A percentile compares a stretch with the other conserved stretches of the same genome.
Evolutionary conservation across 1,140 invertebrate species (phyloP).

Genomic region (Epicauta chinensis): DNA sequence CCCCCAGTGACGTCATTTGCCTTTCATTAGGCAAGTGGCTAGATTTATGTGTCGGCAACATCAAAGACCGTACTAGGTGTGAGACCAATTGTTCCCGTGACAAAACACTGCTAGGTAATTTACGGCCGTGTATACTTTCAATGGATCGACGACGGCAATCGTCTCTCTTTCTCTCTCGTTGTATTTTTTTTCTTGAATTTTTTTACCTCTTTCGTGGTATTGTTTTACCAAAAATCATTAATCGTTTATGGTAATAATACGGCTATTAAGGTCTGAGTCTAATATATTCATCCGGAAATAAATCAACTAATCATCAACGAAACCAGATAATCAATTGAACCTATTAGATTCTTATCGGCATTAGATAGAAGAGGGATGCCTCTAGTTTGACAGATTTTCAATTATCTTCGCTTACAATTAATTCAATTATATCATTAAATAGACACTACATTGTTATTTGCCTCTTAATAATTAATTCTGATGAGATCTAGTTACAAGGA

Average conservation of each 20-base stretch:
- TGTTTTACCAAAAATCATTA: background rate
- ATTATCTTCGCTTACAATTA: too few species aligned
- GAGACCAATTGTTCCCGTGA: slow-evolving; percentile 46
- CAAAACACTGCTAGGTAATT: slow-evolving; percentile 45
- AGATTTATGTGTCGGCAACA: slow-evolving; percentile 43
- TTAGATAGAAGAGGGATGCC: too few species aligned
- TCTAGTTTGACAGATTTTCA: too few species aligned
- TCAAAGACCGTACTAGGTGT: slow-evolving; percentile 44
- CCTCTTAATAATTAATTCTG: background rate
- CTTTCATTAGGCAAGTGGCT: slow-evolving; percentile 45
- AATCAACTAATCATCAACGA: too few species aligned
- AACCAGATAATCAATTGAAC: too few species aligned
- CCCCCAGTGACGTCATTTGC: slow-evolving; percentile 30
- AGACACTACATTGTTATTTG: background rate
- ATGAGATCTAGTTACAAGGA: background rate
- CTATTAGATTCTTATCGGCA: too few species aligned
- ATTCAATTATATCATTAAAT: background rate
- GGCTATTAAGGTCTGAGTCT: background rate
- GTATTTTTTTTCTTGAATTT: background rate
- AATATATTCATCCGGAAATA: background rate
- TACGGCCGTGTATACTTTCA: slow-evolving; percentile 33
- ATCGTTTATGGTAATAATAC: background rate
- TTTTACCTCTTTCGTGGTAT: background rate
- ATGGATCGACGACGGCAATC: slow-evolving; percentile 17
- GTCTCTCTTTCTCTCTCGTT: too few species aligned